Evolutionary conservation across 2,888 invertebrate genomes (phyloP).

Genomic region (Tribolium freemani): DNA sequence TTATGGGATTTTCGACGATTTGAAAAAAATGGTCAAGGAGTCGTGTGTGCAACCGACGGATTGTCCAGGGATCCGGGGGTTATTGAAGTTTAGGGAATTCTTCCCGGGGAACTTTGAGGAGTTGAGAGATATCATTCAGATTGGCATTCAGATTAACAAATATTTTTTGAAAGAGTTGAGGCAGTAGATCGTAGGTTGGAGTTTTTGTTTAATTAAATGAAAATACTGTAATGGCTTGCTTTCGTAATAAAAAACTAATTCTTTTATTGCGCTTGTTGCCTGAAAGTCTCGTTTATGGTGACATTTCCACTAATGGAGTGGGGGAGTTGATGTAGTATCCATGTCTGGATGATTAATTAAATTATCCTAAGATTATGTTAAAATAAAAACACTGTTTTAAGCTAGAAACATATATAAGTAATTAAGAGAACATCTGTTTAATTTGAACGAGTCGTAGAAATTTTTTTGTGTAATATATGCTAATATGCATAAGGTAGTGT

Average conservation of each 20-base stretch:
- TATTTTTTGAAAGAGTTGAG: not conserved
- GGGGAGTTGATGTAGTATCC: too few species aligned
- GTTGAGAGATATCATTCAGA: constrained; percentile 15
- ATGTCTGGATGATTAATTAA: too few species aligned
- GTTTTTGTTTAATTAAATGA: not conserved
- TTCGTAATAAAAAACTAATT: constrained; percentile 2
- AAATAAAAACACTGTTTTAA: too few species aligned
- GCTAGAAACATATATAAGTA: too few species aligned
- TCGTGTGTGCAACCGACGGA: not conserved
- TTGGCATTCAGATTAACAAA: not conserved
- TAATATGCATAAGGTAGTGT: too few species aligned
- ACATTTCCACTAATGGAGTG: too few species aligned
- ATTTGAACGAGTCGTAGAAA: too few species aligned
- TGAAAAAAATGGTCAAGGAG: constrained; percentile 8
- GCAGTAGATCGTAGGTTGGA: not conserved
- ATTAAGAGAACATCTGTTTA: too few species aligned
- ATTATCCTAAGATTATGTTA: too few species aligned
- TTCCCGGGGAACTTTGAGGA: constrained; percentile 4
- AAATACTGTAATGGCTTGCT: not conserved
- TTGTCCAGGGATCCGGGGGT: constrained; percentile 31
- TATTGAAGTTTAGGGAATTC: constrained; percentile 5
- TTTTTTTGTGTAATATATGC: too few species aligned
- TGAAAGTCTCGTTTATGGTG: too few species aligned
- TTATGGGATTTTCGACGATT: constrained; percentile 3
- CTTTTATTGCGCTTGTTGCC: not conserved